Evolutionary conservation across 2,113 vertebrate species (phyloP).

Genomic region (Oceanodroma tethys): DNA sequence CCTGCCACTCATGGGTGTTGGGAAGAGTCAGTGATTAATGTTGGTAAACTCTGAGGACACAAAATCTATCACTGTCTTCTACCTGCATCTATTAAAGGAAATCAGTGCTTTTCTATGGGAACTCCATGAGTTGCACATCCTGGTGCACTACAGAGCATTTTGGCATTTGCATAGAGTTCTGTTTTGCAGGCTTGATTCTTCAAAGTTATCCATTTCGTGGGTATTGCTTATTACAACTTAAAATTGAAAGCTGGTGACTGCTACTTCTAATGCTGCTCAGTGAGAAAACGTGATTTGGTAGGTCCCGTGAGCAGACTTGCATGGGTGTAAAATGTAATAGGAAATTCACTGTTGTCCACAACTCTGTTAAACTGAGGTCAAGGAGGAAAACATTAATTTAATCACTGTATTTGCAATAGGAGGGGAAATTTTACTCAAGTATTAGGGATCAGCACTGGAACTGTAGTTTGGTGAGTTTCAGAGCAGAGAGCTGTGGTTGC

Average conservation of each 20-base stretch:
- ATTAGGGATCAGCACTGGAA: not conserved
- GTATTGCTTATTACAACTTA: not conserved
- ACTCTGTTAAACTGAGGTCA: not conserved
- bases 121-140: not conserved
- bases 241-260: not conserved
- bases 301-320: not conserved
- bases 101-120: not conserved
- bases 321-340: not conserved
- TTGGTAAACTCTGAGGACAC: not conserved
- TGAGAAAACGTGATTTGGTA: not conserved
- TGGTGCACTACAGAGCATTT: rapidly evolving
- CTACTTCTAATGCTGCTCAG: not conserved
- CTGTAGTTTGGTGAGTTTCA: not conserved
- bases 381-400: not conserved
- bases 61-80: not conserved
- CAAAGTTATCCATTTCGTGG: not conserved
- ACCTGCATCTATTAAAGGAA: not conserved
- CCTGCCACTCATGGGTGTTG: not conserved
- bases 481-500: not conserved
- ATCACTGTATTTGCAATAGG: not conserved
- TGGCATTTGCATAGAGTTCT: not conserved
- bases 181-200: not conserved
- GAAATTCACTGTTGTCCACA: not conserved
- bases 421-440: not conserved
- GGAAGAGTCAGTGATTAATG: not conserved